Evolutionary conservation across 2,797 vertebrate genomes (phyloP).

Genomic region (Scyliorhinus canicula): DNA sequence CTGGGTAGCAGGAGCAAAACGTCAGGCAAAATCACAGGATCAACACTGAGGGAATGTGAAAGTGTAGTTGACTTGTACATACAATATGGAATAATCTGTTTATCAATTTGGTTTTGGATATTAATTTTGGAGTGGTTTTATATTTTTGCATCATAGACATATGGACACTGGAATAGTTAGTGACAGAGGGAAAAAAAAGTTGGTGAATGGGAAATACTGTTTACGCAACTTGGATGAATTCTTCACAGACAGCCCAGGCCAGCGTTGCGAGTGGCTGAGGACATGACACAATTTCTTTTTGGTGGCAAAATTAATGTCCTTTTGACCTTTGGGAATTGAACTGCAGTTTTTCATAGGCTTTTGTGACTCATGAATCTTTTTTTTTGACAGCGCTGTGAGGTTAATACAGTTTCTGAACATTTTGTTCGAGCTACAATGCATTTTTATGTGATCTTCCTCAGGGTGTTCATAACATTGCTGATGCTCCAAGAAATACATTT

Average conservation of each 20-base stretch:
- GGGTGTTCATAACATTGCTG: neutral
- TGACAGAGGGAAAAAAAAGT: neutral
- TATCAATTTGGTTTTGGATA: neutral
- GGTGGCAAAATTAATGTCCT: neutral
- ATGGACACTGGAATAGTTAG: accelerated
- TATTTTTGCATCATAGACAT: neutral
- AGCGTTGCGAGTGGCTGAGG: neutral
- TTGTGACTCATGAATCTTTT: neutral
- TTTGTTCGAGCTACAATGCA: neutral
- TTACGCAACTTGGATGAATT: neutral
- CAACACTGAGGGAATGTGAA: neutral
- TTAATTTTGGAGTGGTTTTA: neutral
- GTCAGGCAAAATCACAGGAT: neutral
- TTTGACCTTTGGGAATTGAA: neutral
- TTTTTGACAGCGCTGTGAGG: neutral
- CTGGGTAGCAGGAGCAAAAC: neutral
- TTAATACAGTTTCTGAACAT: neutral
- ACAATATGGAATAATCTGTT: neutral
- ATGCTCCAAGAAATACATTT: neutral
- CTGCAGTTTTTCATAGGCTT: neutral
- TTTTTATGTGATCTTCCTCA: neutral
- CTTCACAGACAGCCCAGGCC: neutral
- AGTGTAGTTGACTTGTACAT: neutral
- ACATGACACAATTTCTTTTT: neutral
- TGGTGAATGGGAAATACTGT: neutral